Percentiles rank a stretch among this genome's conserved stretches.
Conservation (phyloP, 2,888 invertebrate genomes). For the Amiota minor region DNA sequence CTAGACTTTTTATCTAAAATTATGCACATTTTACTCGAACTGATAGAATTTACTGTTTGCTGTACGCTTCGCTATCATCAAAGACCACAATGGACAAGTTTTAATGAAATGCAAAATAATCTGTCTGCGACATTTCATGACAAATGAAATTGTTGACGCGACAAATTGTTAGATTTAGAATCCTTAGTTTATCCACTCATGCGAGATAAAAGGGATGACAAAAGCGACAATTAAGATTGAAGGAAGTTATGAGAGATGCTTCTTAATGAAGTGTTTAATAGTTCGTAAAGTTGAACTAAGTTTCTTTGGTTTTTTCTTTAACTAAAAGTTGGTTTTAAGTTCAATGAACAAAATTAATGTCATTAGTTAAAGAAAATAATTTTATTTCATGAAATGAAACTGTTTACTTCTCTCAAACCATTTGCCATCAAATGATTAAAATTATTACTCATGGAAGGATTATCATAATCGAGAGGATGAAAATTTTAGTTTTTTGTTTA, state of each 20-base stretch:
- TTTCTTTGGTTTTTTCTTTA: neutral
- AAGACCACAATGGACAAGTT: conserved; percentile 19
- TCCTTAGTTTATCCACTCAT: no score
- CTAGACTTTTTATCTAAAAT: neutral
- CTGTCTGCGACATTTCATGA: conserved; percentile 19
- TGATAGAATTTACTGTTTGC: neutral
- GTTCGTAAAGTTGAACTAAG: neutral
- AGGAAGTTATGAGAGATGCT: neutral
- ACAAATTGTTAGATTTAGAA: neutral
- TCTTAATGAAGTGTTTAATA: neutral
- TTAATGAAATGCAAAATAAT: conserved; percentile 33
- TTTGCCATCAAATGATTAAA: conserved; percentile 51
- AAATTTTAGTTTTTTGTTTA: no score
- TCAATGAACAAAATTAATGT: neutral
- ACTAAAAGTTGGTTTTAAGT: neutral
- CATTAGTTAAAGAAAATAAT: neutral
- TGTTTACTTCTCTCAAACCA: conserved; percentile 44
- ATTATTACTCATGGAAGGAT: conserved; percentile 56
- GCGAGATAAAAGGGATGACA: no score
- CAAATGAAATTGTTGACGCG: conserved; percentile 17
- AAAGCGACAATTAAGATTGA: neutral
- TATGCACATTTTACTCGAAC: neutral
- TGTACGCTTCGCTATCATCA: no score
- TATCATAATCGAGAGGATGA: no score
- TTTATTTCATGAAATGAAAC: neutral